Conservation (phyloP, 2,888 invertebrate genomes). For the Marasmarcha lunaedactyla region DNA sequence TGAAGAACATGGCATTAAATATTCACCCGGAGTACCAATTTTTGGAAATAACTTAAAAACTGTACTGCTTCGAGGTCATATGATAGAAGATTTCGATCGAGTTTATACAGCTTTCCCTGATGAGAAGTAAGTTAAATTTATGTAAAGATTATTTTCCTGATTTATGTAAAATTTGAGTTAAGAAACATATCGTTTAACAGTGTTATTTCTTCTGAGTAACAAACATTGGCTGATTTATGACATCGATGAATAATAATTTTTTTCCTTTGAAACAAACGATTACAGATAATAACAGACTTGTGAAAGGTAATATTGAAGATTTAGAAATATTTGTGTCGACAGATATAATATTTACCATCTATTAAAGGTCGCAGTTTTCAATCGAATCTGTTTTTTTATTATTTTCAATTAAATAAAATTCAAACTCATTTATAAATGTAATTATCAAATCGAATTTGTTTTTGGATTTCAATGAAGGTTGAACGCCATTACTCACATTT, state of each 20-base stretch:
- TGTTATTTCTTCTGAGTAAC: not conserved
- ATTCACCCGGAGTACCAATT: slow-evolving; percentile 33
- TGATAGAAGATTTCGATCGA: slow-evolving; percentile 30
- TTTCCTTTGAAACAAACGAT: too few relatives aligned
- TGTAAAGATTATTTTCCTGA: not conserved
- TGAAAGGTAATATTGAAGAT: not conserved
- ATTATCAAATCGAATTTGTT: not conserved
- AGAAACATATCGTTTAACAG: too few relatives aligned
- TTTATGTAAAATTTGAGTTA: slow-evolving; percentile 15
- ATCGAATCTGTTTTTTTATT: too few relatives aligned
- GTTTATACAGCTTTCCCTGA: slow-evolving; percentile 40
- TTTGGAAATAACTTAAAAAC: slow-evolving; percentile 36
- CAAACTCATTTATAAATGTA: too few relatives aligned
- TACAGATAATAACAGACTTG: not conserved
- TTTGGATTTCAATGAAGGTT: not conserved
- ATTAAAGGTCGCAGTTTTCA: too few relatives aligned
- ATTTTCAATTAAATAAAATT: not conserved
- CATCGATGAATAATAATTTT: too few relatives aligned
- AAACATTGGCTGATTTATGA: not conserved
- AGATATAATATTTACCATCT: too few relatives aligned
- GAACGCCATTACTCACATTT: not conserved
- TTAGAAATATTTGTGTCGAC: not conserved
- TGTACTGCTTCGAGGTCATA: slow-evolving; percentile 27
- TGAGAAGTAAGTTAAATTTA: slow-evolving; percentile 29
- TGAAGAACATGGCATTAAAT: slow-evolving; percentile 31